Evolutionary conservation across 2,888 invertebrate genomes (phyloP), one percentile per base, ranked within the genome.

Genomic region (Mellilla xanthometata): DNA sequence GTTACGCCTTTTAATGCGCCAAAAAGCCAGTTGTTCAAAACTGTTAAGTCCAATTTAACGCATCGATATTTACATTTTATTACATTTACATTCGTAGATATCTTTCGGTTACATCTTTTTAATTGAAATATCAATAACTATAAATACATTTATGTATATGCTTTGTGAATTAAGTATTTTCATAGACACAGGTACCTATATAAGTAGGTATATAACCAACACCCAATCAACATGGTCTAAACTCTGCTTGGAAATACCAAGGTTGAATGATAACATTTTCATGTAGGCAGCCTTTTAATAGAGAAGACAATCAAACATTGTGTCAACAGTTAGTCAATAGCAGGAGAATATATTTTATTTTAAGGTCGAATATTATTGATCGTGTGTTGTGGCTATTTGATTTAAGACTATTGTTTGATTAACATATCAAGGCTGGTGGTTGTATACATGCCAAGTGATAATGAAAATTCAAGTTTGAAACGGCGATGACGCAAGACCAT

Each of bases 391-490:
- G 74, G 76, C 72, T 82, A 73, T 83, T 85, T 87, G 86, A 80
- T 84, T 85, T 87, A 75, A 72, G 80, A 67, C 84, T 81, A 85
- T 88, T 88, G 88, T 89, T 89, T 88, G 88, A 81, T 77, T 81
- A 86, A 86, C 79, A 80, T 87, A 89, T 89, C 86, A 89, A 89
- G 88, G 88, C 81, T 88, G 75, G 66, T 75, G 78, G 80, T 78
- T 79, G 80, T 81, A 87, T 83, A 86, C 81, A 78, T 72, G 76
- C 76, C 76, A 86, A 81, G 89, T 88, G 89, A 89, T 88, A 89
- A 89, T 89, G 86, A 88, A 89, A 88, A 84, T 86, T 87, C 88
- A 89, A 88, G 89, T 89, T 88, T 87, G 81, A 82, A 87, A 77
- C 76, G 70, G 62, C 75, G 78, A 87, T 89, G 89, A 88, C 88